phyloP scores from a whole-genome alignment of 2,797 vertebrate genomes.

The Brachyrhaphis roseni region DNA sequence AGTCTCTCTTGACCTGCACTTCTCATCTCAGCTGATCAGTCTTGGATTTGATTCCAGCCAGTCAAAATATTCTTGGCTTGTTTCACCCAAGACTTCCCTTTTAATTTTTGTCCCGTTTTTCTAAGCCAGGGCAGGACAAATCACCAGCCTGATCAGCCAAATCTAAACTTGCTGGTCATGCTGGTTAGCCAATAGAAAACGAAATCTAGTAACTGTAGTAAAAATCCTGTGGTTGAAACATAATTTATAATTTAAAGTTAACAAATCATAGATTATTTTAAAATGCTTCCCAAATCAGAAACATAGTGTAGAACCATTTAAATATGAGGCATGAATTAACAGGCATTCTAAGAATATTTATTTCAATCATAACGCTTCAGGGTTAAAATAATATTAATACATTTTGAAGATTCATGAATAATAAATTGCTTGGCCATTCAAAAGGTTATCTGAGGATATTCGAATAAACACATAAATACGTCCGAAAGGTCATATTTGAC shows the following conservation, averaged over 20 bases:
- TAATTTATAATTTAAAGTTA: not conserved
- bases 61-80: not conserved
- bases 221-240: not conserved
- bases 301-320: not conserved
- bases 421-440: not conserved
- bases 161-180: not conserved
- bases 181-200: not conserved
- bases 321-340: not conserved
- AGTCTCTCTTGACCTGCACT: not conserved
- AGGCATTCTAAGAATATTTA: not conserved
- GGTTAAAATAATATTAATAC: not conserved
- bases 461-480: not conserved
- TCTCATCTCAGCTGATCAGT: not conserved
- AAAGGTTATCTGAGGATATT: not conserved
- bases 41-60: not conserved
- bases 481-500: not conserved
- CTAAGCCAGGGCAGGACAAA: not conserved
- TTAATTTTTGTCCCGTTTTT: not conserved
- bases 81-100: not conserved
- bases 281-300: not conserved
- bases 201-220: not conserved
- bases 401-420: not conserved
- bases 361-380: not conserved
- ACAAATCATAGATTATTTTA: not conserved
- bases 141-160: not conserved